Percentiles rank a stretch among this genome's conserved stretches.
Conservation (phyloP, 2,888 invertebrate genomes). For the Dicycla oo region DNA sequence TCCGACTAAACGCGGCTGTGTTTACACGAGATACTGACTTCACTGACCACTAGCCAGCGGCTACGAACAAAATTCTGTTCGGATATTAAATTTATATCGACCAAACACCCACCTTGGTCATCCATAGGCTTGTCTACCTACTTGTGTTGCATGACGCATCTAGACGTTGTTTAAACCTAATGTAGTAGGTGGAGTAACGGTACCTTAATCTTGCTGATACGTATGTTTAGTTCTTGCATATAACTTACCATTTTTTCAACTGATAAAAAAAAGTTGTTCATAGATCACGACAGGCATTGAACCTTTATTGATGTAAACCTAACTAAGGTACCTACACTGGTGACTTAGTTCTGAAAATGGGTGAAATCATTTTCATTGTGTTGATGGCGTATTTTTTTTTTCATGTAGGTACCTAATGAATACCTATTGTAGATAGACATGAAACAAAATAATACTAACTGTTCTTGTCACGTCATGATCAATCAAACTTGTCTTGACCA, state of each 20-base stretch:
- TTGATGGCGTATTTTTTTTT: neutral
- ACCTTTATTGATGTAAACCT: neutral
- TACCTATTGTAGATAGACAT: too few species aligned
- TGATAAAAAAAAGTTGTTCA: neutral
- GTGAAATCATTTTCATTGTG: too few species aligned
- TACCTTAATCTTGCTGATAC: conserved; percentile 14
- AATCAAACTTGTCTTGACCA: conserved; percentile 3
- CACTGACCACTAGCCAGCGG: conserved; percentile 78
- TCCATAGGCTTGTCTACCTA: conserved; percentile 12
- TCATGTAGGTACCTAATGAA: neutral
- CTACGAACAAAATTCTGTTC: conserved; percentile 76
- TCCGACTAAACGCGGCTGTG: conserved; percentile 78
- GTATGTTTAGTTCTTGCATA: neutral
- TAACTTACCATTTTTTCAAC: neutral
- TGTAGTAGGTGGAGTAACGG: conserved; percentile 32
- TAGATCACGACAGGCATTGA: neutral
- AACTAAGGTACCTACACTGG: neutral
- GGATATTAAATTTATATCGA: conserved; percentile 80
- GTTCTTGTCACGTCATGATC: neutral
- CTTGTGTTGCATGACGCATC: conserved; percentile 34
- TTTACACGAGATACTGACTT: conserved; percentile 77
- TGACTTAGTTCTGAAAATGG: too few species aligned
- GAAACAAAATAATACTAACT: neutral
- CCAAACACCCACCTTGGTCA: conserved; percentile 58
- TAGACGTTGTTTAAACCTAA: neutral